Base-by-base conservation (phyloP, 2,113 vertebrate species). In the Australoheros scitulus region DNA sequence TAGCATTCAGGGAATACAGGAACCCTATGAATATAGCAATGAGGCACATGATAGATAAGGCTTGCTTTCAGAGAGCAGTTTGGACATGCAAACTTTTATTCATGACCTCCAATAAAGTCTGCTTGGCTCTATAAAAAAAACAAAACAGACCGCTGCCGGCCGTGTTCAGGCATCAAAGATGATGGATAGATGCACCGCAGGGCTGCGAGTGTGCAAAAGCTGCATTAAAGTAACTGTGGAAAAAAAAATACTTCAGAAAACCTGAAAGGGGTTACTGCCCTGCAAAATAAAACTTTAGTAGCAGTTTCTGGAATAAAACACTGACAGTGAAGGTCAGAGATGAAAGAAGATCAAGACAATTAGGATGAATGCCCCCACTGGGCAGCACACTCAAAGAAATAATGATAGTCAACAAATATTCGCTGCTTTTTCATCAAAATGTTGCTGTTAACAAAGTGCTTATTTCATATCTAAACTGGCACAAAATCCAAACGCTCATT, bases 191-290 rank as follows among this genome's bases (percentile, higher is more conserved):
- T 26, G 61, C 80, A 60, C 72, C 5, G 78, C 7, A 5, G 74
- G 36, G 75, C 38, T 85, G 70, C 61, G 8, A 7, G 20, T 36
- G 3, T 75, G 61, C 43, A 61, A 85, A 84, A 70, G 36, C 72
- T 61, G 60, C 77, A 78, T 61, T 17, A 87, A 88, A 84, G 59
- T 70, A 20, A 59, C n/a, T 34, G 20, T 18, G 56, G 17, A 78
- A 29, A 59, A 36, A 26, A 77, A 55, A 56, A 4, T 2, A 79
- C 61, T 64, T 47, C 32, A 79, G 22, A 43, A 72, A 75, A 74
- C 14, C 76, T 81, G 80, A 91, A 88, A 70, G 77, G 78, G 90
- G 84, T 87, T 29, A 56, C 7, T 60, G 87, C 50, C 82, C 86
- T 79, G 41, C 43, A 84, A 82, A 86, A 84, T 36, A 63, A 24